phyloP scores from a whole-genome alignment of 92 coral and sea anemone species.

The Porites divaricata region DNA sequence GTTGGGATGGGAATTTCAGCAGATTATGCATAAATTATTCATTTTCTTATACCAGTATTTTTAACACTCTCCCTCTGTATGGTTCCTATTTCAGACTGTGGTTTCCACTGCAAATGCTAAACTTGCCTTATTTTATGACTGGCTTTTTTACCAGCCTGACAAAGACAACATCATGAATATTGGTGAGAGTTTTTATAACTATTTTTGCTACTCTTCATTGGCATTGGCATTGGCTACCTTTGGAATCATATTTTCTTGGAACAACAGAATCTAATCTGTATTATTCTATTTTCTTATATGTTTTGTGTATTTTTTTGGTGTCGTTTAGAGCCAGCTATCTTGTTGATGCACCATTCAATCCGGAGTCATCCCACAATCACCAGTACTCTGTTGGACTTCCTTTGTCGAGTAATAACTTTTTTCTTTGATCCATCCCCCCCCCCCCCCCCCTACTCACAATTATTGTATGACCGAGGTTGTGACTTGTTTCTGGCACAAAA shows the following conservation, averaged over 20 bases:
- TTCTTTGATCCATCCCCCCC: background rate
- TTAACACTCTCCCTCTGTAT: background rate
- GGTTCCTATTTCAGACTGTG: constrained; percentile 55
- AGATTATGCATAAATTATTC: background rate
- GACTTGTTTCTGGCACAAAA: no score
- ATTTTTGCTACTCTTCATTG: background rate
- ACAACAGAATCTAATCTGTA: background rate
- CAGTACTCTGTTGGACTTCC: constrained; percentile 88
- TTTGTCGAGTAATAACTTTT: constrained; percentile 76
- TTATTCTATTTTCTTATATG: no score
- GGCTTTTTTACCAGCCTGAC: constrained; percentile 95
- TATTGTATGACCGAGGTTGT: no score
- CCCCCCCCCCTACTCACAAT: no score
- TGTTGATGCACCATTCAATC: constrained; percentile 95
- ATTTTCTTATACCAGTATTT: background rate
- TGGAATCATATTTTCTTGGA: background rate
- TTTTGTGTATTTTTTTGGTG: background rate
- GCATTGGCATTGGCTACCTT: background rate
- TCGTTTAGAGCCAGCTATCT: constrained; percentile 88
- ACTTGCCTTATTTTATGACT: constrained; percentile 94
- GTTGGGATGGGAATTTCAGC: no score
- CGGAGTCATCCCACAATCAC: constrained; percentile 95
- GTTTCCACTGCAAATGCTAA: constrained; percentile 95
- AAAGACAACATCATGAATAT: constrained; percentile 97
- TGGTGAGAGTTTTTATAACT: constrained; percentile 43